phyloP scores from a whole-genome alignment of 2,888 invertebrate genomes.

The Tetragonisca angustula region DNA sequence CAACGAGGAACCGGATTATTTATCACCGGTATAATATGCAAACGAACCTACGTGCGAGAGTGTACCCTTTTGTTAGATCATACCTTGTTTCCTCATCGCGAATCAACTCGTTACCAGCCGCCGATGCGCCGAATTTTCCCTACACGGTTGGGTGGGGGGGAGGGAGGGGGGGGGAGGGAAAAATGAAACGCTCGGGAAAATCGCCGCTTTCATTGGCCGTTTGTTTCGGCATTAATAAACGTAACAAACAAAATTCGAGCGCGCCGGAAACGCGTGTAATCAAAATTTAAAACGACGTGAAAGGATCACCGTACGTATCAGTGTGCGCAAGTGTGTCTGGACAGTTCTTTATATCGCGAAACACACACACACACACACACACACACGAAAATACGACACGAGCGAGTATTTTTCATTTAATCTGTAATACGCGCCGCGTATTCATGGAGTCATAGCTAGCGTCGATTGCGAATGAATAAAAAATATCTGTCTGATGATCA shows the following conservation, averaged over 20 bases:
- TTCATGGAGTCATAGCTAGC: too few species aligned
- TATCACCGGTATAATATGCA: constrained; percentile 9
- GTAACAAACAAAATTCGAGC: neutral
- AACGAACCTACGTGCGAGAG: neutral
- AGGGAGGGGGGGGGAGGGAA: too few species aligned
- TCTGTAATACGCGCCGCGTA: too few species aligned
- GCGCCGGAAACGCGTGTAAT: neutral
- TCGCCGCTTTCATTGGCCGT: neutral
- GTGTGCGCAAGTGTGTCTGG: too few species aligned
- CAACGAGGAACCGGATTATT: constrained; percentile 1
- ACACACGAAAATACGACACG: too few species aligned
- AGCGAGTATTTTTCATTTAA: too few species aligned
- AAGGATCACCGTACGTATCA: neutral
- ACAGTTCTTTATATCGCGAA: too few species aligned
- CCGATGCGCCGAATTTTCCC: neutral
- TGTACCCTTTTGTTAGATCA: neutral
- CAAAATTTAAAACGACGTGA: neutral
- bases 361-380: too few species aligned
- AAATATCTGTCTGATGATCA: too few species aligned
- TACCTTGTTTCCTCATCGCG: neutral
- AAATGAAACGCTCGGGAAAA: neutral
- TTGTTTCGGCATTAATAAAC: neutral
- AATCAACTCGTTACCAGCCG: constrained; percentile 16
- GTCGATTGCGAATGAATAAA: too few species aligned
- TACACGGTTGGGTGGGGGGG: too few species aligned